Base-by-base conservation (phyloP, 2,113 vertebrate species). In the Capreolus pygargus region DNA sequence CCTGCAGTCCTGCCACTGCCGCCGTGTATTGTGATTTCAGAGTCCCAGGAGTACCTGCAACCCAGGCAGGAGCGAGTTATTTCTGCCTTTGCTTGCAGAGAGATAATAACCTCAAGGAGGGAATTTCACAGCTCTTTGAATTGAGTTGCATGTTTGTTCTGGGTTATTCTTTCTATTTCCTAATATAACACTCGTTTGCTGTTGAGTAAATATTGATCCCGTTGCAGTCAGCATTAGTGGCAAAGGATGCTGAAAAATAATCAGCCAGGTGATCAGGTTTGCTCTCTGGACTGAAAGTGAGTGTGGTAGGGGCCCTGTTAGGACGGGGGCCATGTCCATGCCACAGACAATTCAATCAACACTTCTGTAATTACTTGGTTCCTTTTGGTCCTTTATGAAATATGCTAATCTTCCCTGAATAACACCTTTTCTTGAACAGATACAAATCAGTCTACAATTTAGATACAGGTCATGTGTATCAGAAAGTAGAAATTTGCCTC, bases 91-190 rank as follows among this genome's bases (percentile, higher is more conserved):
- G 61, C 91, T 90, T 86, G 50, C 93, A 60, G 89, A 94, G 74
- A 91, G 36, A 85, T 90, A 97, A 97, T 91, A 81, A 95, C 52
- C 74, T 90, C 84, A 78, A 87, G 84, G 47, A 94, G 23, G 30
- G 84, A 43, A 97, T 96, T 97, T 96, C 94, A 97, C 89, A 93
- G 97, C 98, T 98, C 97, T 97, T 98, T 97, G 86, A 95, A 97
- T 97, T 97, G 95, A 87, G 96, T 98, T 97, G 96, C 98, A 94
- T 97, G 86, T 98, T 98, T 98, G 96, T 98, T 98, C 91, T 97
- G 96, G 60, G 67, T 94, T 96, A 64, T 58, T 95, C 91, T 97
- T 98, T 98, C 97, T 98, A 90, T 97, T 98, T 98, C 97, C 94
- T 98, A 98, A 97, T 97, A 95, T 91, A 98, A 98, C 52, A 85